Conservation (phyloP, 1,140 invertebrate species). For the Augochlora pura region DNA sequence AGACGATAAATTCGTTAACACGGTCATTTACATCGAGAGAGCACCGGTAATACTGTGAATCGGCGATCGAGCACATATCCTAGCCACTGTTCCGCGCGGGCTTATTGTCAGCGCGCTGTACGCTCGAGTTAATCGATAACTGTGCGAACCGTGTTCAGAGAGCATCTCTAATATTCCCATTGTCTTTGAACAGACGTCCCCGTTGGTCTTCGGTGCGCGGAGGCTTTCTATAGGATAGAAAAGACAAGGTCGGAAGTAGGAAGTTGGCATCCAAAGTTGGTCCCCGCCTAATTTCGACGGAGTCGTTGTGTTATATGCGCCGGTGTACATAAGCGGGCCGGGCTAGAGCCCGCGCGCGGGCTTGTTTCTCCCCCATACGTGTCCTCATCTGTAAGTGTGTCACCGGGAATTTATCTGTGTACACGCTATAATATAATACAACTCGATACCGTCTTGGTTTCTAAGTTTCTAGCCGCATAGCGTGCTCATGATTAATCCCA, state of each 20-base stretch:
- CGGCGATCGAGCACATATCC: slow-evolving; percentile 61
- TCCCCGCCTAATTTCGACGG: slow-evolving; percentile 54
- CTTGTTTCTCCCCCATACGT: background rate
- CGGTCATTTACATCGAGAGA: slow-evolving; percentile 44
- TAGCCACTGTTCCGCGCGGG: slow-evolving; percentile 40
- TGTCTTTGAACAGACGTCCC: slow-evolving; percentile 64
- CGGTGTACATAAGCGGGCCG: no score
- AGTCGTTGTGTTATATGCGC: slow-evolving; percentile 25
- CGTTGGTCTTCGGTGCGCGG: background rate
- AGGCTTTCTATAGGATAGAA: slow-evolving; percentile 38
- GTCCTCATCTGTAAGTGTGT: no score
- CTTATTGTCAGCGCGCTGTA: slow-evolving; percentile 57
- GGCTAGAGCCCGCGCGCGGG: background rate
- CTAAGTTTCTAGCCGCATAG: slow-evolving; percentile 41
- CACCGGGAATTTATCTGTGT: slow-evolving; percentile 31
- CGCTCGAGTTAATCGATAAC: slow-evolving; percentile 70
- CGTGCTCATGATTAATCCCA: slow-evolving; percentile 57
- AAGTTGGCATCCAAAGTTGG: slow-evolving; percentile 45
- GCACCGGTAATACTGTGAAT: slow-evolving; percentile 56
- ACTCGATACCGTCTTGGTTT: slow-evolving; percentile 50
- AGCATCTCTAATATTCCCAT: slow-evolving; percentile 71
- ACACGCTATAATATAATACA: slow-evolving; percentile 41
- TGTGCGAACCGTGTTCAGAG: slow-evolving; percentile 63
- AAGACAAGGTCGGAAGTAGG: slow-evolving; percentile 50
- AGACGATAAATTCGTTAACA: slow-evolving; percentile 56